phyloP scores from a whole-genome alignment of 2,888 invertebrate genomes.

The Mythimna lalbum region DNA sequence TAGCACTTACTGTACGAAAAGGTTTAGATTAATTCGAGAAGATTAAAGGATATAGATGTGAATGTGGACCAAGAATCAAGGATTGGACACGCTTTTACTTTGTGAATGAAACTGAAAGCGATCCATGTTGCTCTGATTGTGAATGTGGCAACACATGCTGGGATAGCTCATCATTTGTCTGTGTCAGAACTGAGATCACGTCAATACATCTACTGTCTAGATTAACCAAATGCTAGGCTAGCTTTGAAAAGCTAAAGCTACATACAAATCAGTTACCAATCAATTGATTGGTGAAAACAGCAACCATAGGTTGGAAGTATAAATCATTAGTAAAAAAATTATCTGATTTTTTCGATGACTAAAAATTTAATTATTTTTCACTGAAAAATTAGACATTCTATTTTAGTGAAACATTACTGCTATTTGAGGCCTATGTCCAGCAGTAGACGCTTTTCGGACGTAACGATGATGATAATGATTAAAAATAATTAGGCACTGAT shows the following conservation, averaged over 20 bases:
- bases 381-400: too few species aligned
- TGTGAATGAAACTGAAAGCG: constrained; percentile 20
- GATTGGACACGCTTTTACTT: constrained; percentile 24
- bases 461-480: too few species aligned
- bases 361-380: too few species aligned
- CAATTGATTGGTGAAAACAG: too few species aligned
- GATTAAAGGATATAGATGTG: constrained; percentile 40
- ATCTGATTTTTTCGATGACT: too few species aligned
- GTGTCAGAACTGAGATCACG: not conserved
- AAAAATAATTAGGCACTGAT: too few species aligned
- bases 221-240: not conserved
- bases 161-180: constrained; percentile 19
- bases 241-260: not conserved
- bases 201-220: constrained; percentile 8
- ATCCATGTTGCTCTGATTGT: not conserved
- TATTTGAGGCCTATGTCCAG: too few species aligned
- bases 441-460: too few species aligned
- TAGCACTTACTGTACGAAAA: constrained; percentile 50
- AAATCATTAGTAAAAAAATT: too few species aligned
- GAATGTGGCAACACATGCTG: not conserved
- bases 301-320: not conserved
- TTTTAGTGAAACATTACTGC: too few species aligned
- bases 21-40: constrained; percentile 44
- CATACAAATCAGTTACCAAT: not conserved
- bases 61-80: constrained; percentile 9